Conservation (phyloP, 2,113 vertebrate genomes). For the Platysternon megacephalum region DNA sequence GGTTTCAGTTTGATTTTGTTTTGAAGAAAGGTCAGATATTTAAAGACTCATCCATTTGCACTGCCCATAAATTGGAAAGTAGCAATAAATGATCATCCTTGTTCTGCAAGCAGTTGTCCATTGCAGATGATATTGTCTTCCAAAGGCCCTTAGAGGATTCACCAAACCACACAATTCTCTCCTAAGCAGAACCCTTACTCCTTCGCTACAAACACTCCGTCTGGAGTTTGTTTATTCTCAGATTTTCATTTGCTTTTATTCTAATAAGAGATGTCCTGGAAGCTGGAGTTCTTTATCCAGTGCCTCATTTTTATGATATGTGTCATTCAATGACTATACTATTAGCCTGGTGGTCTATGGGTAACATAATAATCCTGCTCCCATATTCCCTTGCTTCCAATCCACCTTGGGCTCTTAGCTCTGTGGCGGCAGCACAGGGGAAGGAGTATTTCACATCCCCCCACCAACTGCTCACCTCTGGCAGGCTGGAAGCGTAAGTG, state of each 20-base stretch:
- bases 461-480: not conserved
- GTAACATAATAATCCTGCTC: not conserved
- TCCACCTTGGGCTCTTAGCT: not conserved
- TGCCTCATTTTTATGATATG: not conserved
- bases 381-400: not conserved
- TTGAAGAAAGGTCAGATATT: slow-evolving; percentile 9
- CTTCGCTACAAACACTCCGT: not conserved
- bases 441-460: not conserved
- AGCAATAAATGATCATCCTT: not conserved
- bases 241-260: not conserved
- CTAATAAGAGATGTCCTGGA: not conserved
- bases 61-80: not conserved
- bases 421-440: not conserved
- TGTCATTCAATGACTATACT: not conserved
- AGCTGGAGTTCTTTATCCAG: not conserved
- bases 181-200: not conserved
- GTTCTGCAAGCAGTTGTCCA: not conserved
- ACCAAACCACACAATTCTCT: not conserved
- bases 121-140: not conserved
- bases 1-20: not conserved
- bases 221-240: not conserved
- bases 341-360: not conserved
- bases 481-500: not conserved
- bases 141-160: not conserved
- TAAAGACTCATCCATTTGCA: not conserved